phyloP scores from a whole-genome alignment of 2,888 invertebrate genomes.

The Serrognathus titanus region DNA sequence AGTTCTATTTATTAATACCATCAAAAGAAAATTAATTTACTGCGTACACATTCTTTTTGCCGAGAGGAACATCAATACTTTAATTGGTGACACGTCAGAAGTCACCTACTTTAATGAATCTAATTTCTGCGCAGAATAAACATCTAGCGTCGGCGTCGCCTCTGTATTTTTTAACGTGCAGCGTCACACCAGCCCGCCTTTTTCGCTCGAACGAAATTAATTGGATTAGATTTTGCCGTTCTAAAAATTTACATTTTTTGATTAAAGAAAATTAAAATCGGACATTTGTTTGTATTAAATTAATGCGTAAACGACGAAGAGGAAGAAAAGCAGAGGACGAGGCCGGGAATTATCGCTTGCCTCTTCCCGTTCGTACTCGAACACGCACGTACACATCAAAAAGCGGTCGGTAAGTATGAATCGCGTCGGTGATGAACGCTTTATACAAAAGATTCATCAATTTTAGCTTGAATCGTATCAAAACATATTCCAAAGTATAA shows the following conservation, averaged over 20 bases:
- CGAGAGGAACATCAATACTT: conserved; percentile 10
- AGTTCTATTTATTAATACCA: no score
- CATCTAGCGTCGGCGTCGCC: conserved; percentile 12
- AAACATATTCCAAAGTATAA: conserved; percentile 33
- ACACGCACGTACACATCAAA: no score
- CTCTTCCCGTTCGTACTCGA: no score
- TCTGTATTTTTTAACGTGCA: background rate
- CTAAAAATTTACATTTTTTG: conserved; percentile 21
- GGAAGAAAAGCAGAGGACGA: background rate
- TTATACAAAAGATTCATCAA: conserved; percentile 28
- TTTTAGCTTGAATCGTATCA: conserved; percentile 32
- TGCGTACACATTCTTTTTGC: no score
- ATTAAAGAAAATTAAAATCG: conserved; percentile 23
- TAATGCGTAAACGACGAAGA: conserved; percentile 5
- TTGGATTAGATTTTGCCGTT: conserved; percentile 19
- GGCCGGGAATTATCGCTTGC: background rate
- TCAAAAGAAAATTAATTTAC: no score
- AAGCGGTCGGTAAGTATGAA: no score
- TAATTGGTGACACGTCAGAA: conserved; percentile 19
- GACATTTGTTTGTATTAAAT: conserved; percentile 17
- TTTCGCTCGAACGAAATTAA: conserved; percentile 16
- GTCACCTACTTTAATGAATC: conserved; percentile 26
- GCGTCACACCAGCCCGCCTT: conserved; percentile 6
- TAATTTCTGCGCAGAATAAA: conserved; percentile 28
- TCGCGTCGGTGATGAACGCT: background rate